Conservation (phyloP, 2,797 vertebrate species). For the Lagodon rhomboides region DNA sequence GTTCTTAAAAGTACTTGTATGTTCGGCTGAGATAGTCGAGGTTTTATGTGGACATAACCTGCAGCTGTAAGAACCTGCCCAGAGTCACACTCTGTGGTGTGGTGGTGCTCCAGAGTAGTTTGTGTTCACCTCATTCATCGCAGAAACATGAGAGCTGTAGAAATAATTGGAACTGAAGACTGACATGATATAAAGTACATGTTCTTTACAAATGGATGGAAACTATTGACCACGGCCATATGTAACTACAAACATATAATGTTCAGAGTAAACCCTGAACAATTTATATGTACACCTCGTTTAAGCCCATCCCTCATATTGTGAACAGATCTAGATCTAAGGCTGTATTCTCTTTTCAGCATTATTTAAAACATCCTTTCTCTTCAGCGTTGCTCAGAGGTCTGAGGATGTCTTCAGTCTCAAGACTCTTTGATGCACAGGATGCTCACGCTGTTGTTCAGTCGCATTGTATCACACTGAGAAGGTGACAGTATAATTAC, state of each 20-base stretch:
- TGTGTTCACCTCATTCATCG: too few relatives aligned
- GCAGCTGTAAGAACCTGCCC: too few relatives aligned
- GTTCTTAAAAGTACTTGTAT: too few relatives aligned
- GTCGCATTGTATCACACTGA: slow-evolving; percentile 59
- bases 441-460: slow-evolving; percentile 44
- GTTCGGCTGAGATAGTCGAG: too few relatives aligned
- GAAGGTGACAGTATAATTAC: slow-evolving; percentile 76
- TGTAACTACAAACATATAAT: not conserved
- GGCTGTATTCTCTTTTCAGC: not conserved
- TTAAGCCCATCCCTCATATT: not conserved
- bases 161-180: too few relatives aligned
- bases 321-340: not conserved
- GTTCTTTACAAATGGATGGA: too few relatives aligned
- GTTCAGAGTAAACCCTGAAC: not conserved
- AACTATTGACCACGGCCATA: not conserved
- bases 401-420: slow-evolving; percentile 8
- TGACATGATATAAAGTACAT: too few relatives aligned
- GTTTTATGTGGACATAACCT: too few relatives aligned
- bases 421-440: slow-evolving; percentile 27
- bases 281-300: not conserved
- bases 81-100: too few relatives aligned
- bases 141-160: too few relatives aligned
- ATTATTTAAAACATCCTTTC: not conserved
- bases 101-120: too few relatives aligned
- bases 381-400: not conserved